Evolutionary conservation across 30 jellyfish, hydroid and myxozoan species (phyloP).

Genomic region (Clytia hemisphaerica): DNA sequence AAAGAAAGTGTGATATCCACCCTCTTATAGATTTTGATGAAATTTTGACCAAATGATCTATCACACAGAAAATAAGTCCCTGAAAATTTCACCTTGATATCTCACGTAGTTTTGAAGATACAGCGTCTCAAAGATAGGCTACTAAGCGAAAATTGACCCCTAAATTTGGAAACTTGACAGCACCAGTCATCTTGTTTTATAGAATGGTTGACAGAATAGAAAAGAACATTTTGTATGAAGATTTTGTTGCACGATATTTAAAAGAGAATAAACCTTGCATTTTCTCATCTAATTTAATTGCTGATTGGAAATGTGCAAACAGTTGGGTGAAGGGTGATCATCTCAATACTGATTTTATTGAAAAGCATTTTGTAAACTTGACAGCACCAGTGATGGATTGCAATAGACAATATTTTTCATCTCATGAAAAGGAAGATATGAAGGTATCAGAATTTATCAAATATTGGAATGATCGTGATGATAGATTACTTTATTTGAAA

Average conservation of each 20-base stretch:
- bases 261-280: slow-evolving; percentile 49
- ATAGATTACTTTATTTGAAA: slow-evolving; percentile 36
- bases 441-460: slow-evolving; percentile 12
- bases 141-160: too few species aligned
- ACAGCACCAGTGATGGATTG: slow-evolving; percentile 59
- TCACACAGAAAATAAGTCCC: too few species aligned
- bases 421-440: slow-evolving; percentile 64
- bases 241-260: slow-evolving; percentile 25
- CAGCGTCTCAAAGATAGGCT: too few species aligned
- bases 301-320: slow-evolving; percentile 49
- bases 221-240: too few species aligned
- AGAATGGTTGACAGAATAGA: too few species aligned
- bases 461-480: slow-evolving; percentile 23
- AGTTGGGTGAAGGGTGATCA: slow-evolving; percentile 42
- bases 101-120: too few species aligned
- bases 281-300: slow-evolving; percentile 22
- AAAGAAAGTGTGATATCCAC: too few species aligned
- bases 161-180: too few species aligned
- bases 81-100: too few species aligned
- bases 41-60: too few species aligned
- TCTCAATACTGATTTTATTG: slow-evolving; percentile 35
- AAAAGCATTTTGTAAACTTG: slow-evolving; percentile 37
- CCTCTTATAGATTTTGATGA: too few species aligned
- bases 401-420: slow-evolving; percentile 28
- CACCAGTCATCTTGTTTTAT: too few species aligned